phyloP scores from a whole-genome alignment of 2,113 vertebrate genomes.

The Furnarius figulus region DNA sequence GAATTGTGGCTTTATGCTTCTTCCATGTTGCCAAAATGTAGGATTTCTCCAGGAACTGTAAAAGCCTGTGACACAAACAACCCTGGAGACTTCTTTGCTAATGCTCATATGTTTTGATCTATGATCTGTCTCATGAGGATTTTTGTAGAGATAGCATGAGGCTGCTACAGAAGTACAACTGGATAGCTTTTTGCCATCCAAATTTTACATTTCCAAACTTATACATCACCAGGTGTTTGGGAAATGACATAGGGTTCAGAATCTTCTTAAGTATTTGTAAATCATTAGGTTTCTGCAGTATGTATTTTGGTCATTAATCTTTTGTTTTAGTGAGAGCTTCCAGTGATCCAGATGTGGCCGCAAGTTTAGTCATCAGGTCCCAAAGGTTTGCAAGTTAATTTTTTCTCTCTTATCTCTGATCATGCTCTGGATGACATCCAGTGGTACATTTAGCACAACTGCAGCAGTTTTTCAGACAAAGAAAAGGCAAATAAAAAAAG shows the following conservation, averaged over 20 bases:
- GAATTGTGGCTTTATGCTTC: not conserved
- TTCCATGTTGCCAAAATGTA: not conserved
- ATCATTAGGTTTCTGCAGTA: not conserved
- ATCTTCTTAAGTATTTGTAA: not conserved
- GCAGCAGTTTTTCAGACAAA: not conserved
- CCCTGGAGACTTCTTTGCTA: not conserved
- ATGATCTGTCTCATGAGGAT: not conserved
- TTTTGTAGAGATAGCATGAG: not conserved
- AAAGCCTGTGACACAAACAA: not conserved
- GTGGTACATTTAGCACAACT: not conserved
- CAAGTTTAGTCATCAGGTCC: not conserved
- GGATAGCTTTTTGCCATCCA: not conserved
- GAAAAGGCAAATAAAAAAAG: not conserved
- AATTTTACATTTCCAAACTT: not conserved
- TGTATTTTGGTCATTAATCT: constrained; percentile 3
- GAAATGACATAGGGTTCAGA: not conserved
- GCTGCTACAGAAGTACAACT: not conserved
- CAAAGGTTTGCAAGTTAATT: not conserved
- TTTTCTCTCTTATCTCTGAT: not conserved
- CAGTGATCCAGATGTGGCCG: not conserved
- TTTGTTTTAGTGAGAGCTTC: not conserved
- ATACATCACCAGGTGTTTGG: not conserved
- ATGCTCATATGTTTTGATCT: not conserved
- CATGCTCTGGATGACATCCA: not conserved
- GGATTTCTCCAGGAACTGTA: not conserved